phyloP scores from a whole-genome alignment of 2,888 invertebrate species.

The Thecocarcelia acutangulata region DNA sequence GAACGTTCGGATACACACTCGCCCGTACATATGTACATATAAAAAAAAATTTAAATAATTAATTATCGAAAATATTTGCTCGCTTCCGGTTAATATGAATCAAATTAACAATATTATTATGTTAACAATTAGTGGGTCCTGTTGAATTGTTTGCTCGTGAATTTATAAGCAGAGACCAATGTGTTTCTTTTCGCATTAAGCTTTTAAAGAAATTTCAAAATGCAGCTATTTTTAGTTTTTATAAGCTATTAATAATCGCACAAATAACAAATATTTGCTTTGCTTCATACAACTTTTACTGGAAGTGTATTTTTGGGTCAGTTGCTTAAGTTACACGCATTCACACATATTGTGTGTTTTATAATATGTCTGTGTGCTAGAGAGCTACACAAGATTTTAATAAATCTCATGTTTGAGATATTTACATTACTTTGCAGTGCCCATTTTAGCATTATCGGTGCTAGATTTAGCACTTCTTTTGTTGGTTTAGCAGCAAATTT shows the following conservation, averaged over 20 bases:
- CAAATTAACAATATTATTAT: conserved; percentile 7
- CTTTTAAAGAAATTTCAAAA: not conserved
- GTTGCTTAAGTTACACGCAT: conserved; percentile 22
- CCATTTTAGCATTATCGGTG: too few species aligned
- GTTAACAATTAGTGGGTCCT: conserved; percentile 1
- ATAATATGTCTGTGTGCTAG: too few species aligned
- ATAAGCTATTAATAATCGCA: conserved; percentile 32
- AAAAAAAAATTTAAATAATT: conserved; percentile 8
- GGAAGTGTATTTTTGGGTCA: conserved; percentile 45
- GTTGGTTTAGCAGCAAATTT: too few species aligned
- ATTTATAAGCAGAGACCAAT: not conserved
- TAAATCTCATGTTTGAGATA: too few species aligned
- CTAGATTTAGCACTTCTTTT: too few species aligned
- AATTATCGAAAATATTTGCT: not conserved
- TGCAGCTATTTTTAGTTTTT: conserved; percentile 30
- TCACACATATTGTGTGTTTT: not conserved
- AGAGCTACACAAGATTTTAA: too few species aligned
- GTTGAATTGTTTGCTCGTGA: not conserved
- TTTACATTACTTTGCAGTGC: too few species aligned
- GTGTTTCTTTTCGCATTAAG: not conserved
- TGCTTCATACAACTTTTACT: conserved; percentile 27
- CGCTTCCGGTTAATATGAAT: not conserved
- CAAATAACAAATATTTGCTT: conserved; percentile 48
- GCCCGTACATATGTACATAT: too few species aligned
- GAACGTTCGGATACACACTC: not conserved